Percentiles rank a stretch among this genome's conserved stretches.
Conservation (phyloP, 2,888 invertebrate species). For the Drosophila borborema region DNA sequence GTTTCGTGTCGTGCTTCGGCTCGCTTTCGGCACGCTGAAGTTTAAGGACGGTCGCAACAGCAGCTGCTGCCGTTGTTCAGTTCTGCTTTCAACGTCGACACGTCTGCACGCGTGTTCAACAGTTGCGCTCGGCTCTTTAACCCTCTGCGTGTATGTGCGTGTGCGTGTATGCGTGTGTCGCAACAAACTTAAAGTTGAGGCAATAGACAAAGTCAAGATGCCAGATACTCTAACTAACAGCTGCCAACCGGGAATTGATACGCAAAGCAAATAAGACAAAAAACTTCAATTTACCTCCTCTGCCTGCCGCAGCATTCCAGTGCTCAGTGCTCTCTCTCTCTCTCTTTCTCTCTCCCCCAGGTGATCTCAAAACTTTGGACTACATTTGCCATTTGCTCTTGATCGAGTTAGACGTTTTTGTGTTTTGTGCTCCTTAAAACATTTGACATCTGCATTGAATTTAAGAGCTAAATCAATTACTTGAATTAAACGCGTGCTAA, state of each 20-base stretch:
- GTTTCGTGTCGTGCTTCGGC: conserved; percentile 9
- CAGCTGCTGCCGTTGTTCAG: conserved; percentile 47
- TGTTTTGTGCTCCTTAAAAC: conserved; percentile 14
- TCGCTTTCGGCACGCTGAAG: conserved; percentile 39
- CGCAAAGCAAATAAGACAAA: conserved; percentile 17
- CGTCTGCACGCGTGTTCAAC: conserved; percentile 53
- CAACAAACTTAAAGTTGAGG: conserved; percentile 50
- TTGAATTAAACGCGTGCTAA: conserved; percentile 39
- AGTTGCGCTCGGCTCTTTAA: conserved; percentile 1
- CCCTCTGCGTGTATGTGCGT: background rate
- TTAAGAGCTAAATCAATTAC: conserved; percentile 35
- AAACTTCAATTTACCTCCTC: conserved; percentile 20
- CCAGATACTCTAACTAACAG: conserved; percentile 9
- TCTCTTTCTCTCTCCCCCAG: background rate
- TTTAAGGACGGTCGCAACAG: conserved; percentile 67
- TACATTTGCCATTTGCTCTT: conserved; percentile 5
- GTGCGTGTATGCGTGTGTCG: conserved; percentile 31
- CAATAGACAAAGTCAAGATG: conserved; percentile 44
- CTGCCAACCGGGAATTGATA: conserved; percentile 25
- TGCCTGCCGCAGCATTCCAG: background rate
- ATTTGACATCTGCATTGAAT: background rate
- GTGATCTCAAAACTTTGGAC: conserved; percentile 28
- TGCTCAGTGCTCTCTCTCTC: background rate
- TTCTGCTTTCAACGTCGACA: conserved; percentile 58
- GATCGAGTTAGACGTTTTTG: conserved; percentile 22